Base-by-base conservation (phyloP, 2,888 invertebrate genomes). In the Ochropacha duplaris region DNA sequence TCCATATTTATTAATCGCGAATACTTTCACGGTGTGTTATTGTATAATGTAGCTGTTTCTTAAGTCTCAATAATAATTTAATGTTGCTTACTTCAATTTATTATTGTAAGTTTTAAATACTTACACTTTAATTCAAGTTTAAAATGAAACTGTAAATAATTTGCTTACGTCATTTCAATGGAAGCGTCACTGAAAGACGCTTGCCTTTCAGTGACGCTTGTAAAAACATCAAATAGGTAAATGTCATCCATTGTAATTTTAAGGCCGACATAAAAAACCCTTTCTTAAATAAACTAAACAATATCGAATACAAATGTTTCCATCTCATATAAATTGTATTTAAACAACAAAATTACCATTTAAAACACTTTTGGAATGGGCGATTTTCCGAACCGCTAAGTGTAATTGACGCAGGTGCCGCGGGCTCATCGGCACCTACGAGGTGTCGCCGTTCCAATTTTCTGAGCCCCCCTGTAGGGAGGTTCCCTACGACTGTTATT, bases 391-490 rank as follows among this genome's bases (percentile, higher is more conserved):
- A 71, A 60, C 60, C 66, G 69, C 69, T 66, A 64, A 76, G 71
- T 78, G 80, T 87, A 85, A 85, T 86, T 81, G 83, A 76, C 76
- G 73, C 82, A 86, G 83, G 82, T 83, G 83, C 71, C 68, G 71
- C 60, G 64, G 65, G 60, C 61, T 67, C 73, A 14, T 71, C 78
- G 65, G 68, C 75, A 62, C 69, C 69, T 75, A 75, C 69, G 74
- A 79, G 77, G 82, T 87, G 86, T 84, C 85, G 82, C 80, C 83
- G 75, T 82, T 83, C 83, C 87, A 87, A 89, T 88, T 88, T 87
- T 86, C 86, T 79, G 76, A 66, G 68, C 77, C 69, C 74, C 77
- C 74, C 65, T n/a, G n/a, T n/a, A n/a, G n/a, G 3, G n/a, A n/a
- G 66, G 68, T 57, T 69, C 71, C 62, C 68, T 58, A 64, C 69